A percentile compares a stretch with the other conserved stretches of the same genome.
These are phyloP conservation scores for Mycalesis mineus DNA, from an alignment of 2,888 invertebrate species.

Conservation along the genomic window DNA sequence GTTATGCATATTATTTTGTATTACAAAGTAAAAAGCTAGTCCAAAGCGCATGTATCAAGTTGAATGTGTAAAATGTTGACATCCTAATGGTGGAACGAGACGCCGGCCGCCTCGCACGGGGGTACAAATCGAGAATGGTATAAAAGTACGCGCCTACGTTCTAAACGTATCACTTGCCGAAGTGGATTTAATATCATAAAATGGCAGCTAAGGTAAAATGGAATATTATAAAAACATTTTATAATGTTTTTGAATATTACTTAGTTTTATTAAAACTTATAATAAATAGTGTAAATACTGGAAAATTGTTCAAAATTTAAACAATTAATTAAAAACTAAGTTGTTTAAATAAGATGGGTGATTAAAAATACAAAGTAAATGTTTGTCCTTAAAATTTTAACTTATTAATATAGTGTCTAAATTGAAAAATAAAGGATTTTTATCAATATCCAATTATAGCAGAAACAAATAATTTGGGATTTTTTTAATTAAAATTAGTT, in stretches of 20 bases:
- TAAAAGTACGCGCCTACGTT: conserved; percentile 59
- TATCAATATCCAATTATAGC: too few species aligned
- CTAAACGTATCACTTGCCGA: conserved; percentile 65
- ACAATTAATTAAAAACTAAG: too few species aligned
- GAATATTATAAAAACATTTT: conserved; percentile 6
- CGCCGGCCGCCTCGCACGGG: conserved; percentile 41
- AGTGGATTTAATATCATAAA: conserved; percentile 64
- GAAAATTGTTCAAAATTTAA: too few species aligned
- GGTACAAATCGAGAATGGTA: conserved; percentile 57
- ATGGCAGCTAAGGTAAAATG: conserved; percentile 71
- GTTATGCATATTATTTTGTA: background rate
- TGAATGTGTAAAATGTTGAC: conserved; percentile 13
- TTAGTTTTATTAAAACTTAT: too few species aligned
- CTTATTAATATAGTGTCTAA: too few species aligned
- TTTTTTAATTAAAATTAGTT: too few species aligned
- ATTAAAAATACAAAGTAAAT: too few species aligned
- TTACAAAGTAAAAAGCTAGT: conserved; percentile 3
- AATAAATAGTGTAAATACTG: too few species aligned
- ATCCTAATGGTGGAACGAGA: conserved; percentile 29
- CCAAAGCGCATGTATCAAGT: background rate
- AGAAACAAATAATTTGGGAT: too few species aligned
- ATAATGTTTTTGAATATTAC: background rate
- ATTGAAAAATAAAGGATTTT: too few species aligned
- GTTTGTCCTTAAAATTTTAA: too few species aligned
- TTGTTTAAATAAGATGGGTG: too few species aligned